Conservation (phyloP, 2,888 invertebrate species). For the Thymelicus lineola region DNA sequence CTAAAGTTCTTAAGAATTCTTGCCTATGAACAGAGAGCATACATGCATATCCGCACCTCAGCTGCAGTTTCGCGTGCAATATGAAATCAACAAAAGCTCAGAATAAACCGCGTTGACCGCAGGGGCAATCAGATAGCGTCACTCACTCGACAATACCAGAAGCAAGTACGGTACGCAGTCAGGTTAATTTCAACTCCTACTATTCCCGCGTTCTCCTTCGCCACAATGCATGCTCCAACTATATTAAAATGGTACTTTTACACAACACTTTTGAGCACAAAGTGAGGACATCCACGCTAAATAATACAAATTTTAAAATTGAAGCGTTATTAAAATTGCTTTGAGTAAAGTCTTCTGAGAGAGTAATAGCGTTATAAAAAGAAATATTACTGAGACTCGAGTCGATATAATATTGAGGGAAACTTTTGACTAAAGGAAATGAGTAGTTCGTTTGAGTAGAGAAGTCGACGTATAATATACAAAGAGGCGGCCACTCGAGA, state of each 20-base stretch:
- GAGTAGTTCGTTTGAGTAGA: conserved; percentile 71
- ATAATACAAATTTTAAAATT: conserved; percentile 35
- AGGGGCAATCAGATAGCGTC: conserved; percentile 35
- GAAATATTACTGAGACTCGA: conserved; percentile 48
- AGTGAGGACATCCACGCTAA: conserved; percentile 15
- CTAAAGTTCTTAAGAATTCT: neutral
- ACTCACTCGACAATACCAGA: conserved; percentile 35
- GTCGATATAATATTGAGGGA: conserved; percentile 63
- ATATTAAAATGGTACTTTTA: conserved; percentile 33
- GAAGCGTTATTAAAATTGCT: conserved; percentile 33
- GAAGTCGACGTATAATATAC: conserved; percentile 71
- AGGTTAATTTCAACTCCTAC: conserved; percentile 33
- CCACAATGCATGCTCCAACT: conserved; percentile 26
- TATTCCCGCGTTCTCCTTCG: conserved; percentile 4
- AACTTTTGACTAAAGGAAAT: conserved; percentile 76
- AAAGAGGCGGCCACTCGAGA: conserved; percentile 75
- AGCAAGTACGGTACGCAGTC: conserved; percentile 29
- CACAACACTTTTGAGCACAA: conserved; percentile 18
- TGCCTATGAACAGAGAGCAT: neutral
- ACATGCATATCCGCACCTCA: conserved; percentile 13
- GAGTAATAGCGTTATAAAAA: conserved; percentile 33
- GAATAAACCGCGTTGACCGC: conserved; percentile 33
- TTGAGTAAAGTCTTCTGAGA: conserved; percentile 10
- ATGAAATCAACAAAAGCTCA: conserved; percentile 30
- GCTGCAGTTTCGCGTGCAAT: conserved; percentile 27